phyloP scores from a whole-genome alignment of 2,113 vertebrate genomes.

The Brachirus orientalis region DNA sequence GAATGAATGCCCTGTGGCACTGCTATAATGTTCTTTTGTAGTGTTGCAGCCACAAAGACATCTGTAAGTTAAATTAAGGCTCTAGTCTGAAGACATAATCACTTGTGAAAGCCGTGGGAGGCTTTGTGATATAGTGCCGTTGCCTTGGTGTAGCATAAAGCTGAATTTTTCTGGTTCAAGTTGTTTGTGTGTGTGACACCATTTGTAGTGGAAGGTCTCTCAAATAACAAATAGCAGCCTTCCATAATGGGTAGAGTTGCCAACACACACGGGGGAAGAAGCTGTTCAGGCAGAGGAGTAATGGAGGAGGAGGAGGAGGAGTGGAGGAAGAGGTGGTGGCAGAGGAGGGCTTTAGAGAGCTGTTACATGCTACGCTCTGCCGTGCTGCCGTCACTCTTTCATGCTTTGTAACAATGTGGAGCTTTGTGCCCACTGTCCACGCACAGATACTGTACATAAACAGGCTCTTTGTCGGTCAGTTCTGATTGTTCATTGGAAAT shows the following conservation, averaged over 20 bases:
- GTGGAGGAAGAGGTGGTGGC: slow-evolving; percentile 11
- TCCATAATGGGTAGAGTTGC: slow-evolving; percentile 18
- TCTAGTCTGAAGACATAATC: background rate
- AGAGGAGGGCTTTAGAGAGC: slow-evolving; percentile 39
- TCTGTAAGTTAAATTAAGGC: background rate
- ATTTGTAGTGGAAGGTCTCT: slow-evolving; percentile 22
- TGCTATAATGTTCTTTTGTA: background rate
- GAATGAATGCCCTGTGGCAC: background rate
- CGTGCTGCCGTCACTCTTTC: slow-evolving; percentile 42
- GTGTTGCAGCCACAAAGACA: background rate
- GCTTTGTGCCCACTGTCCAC: slow-evolving; percentile 40
- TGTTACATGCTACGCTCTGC: slow-evolving; percentile 34
- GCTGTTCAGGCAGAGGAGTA: too few species aligned
- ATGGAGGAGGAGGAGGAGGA: background rate
- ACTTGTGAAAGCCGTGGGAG: background rate
- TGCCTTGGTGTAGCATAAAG: background rate
- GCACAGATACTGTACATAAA: slow-evolving; percentile 7
- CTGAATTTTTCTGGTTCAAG: background rate
- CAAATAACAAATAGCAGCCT: slow-evolving; percentile 12
- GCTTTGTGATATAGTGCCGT: background rate
- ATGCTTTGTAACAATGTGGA: slow-evolving; percentile 46
- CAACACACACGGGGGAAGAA: slow-evolving; percentile 7
- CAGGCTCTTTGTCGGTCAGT: slow-evolving; percentile 21
- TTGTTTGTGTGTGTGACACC: slow-evolving; percentile 2
- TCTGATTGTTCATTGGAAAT: slow-evolving; percentile 24